Evolutionary conservation across 1,140 invertebrate genomes (phyloP), one percentile per base, ranked within the genome.

Genomic region (Epicauta chinensis): DNA sequence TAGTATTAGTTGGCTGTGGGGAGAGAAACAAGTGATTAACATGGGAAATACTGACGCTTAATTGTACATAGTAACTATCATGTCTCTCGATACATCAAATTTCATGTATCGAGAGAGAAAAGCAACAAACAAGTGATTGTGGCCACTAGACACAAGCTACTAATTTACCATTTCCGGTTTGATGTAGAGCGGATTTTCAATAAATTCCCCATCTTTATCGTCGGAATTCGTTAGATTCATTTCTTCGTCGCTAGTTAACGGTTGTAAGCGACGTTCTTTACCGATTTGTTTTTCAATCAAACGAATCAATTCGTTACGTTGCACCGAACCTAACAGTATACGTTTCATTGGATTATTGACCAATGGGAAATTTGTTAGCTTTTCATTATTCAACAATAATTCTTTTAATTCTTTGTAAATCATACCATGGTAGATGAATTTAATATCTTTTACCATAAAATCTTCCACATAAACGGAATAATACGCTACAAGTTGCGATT

Each of bases 401-500:
- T 84, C 80, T 65, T 91, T 91, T 9, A 95, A 70, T 58, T 89
- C 84, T 55, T 84, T 81, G 73, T 95, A 97, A 0, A 83, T 88
- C 73, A 93, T 93, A 35, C 84, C 82, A 62, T 93, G 83, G 83
- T 90, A 93, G 53, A 97, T 90, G 64, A 85, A 91, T 65, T 87
- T 88, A 0, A 96, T 84, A 62, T 96, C 84, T 9, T 84, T 78
- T 4, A 93, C 81, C 94, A 98, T 98, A 60, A 98, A 96, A 68
- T 97, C 92, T 72, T 95, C 92, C 2, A 96, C 93, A 72, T 86
- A 93, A 36, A 96, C 83, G 64, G 86, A 87, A 74, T 97, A 96
- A 73, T 93, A 92, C 46, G 89, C 92, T 83, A 70, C 56, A 71
- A 75, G 66, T 39, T 16, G 7, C 1, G 13, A 45, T 14, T 13